Base-by-base conservation (phyloP, 2,113 vertebrate species). In the Polyodon spathula region DNA sequence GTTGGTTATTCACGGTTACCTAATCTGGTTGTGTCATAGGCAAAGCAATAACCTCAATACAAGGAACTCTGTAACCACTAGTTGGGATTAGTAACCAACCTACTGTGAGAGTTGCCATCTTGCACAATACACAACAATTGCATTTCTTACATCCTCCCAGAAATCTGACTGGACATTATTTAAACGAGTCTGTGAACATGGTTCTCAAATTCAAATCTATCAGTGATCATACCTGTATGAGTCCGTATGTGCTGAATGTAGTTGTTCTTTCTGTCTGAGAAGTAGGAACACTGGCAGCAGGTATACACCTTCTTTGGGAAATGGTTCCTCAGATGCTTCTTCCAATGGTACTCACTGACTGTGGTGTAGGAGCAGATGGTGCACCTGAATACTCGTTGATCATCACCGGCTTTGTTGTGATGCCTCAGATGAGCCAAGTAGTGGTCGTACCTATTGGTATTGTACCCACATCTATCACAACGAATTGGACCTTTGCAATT, bases 321-420 rank as follows among this genome's bases (percentile, higher is more conserved):
- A 73, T 99, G 96, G 68, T 99, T 98, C 68, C 95, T 87, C 68
- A 99, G 80, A 76, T 99, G 96, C 73, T 99, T 99, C 80, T 95
- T 94, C 96, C 96, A 99, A 80, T 99, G 96, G 66, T 99, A 99
- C 71, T 97, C 94, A 61, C 96, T 99, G 61, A 99, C 90, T 0
- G 96, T 99, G 58, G 92, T 97, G 63, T 99, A 99, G 0, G 93
- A 89, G 71, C 96, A 98, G 68, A 99, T 89, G 7, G 93, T 95
- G 73, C 95, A 99, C 85, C 91, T 96, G 71, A 93, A 98, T 46
- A 99, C 94, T 43, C 90, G 87, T 78, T 89, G 88, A 4, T 83
- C 89, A 58, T 90, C 88, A 41, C 89, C 89, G 42, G 86, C 91
- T 73, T 94, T 93, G 71, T 83, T 92, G 76, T 98, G 94, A 73